Conservation (phyloP, 2,113 vertebrate species). For the Pycnonotus jocosus region DNA sequence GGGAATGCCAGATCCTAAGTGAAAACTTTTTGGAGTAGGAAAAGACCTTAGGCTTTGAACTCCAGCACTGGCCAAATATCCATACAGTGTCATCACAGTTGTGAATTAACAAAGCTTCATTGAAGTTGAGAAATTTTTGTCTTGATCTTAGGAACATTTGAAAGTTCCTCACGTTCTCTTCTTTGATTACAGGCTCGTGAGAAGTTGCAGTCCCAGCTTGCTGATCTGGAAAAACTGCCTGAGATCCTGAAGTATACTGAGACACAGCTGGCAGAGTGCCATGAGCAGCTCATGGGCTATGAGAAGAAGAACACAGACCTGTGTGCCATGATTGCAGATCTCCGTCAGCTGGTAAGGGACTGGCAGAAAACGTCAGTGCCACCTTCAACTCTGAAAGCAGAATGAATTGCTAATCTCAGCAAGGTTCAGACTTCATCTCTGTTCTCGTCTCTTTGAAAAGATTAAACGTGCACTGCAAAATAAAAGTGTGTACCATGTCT, state of each 20-base stretch:
- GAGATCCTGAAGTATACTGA: slow-evolving; percentile 80
- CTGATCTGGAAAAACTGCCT: slow-evolving; percentile 84
- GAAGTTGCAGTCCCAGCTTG: slow-evolving; percentile 77
- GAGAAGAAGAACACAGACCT: slow-evolving; percentile 84
- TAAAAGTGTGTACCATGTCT: slow-evolving; percentile 69
- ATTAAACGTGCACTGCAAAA: slow-evolving; percentile 75
- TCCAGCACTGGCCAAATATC: neutral
- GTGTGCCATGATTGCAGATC: slow-evolving; percentile 76
- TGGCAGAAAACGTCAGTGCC: slow-evolving; percentile 57
- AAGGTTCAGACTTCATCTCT: slow-evolving; percentile 57
- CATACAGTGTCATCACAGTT: neutral
- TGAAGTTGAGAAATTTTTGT: neutral
- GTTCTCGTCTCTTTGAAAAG: slow-evolving; percentile 65
- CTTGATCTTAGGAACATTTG: neutral
- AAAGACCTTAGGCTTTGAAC: neutral
- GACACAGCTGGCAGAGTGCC: slow-evolving; percentile 80
- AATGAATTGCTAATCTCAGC: slow-evolving; percentile 46
- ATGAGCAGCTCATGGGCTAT: slow-evolving; percentile 75
- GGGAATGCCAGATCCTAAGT: neutral
- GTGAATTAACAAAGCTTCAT: neutral
- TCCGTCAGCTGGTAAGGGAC: slow-evolving; percentile 85
- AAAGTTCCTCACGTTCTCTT: neutral
- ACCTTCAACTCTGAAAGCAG: neutral
- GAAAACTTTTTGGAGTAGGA: neutral
- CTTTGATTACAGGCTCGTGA: slow-evolving; percentile 61